These are phyloP conservation scores for Channallabes apus DNA, from an alignment of 2,797 vertebrate genomes.

Conservation along the genomic window DNA sequence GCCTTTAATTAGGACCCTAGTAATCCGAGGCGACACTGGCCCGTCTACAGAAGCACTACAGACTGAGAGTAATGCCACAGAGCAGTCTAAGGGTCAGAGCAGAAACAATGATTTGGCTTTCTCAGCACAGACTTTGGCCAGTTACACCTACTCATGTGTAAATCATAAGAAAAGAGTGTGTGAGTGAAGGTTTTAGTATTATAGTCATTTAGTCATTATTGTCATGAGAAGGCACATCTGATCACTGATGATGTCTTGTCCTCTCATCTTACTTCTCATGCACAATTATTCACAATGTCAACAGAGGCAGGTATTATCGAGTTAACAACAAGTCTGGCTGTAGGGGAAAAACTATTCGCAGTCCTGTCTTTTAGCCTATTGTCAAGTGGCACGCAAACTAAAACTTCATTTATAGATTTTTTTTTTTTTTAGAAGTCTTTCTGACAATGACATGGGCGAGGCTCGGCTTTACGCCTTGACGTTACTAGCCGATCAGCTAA, in stretches of 20 bases:
- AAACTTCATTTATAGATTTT: background rate
- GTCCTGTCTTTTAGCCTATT: background rate
- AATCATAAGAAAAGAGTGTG: background rate
- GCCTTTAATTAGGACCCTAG: conserved; percentile 17
- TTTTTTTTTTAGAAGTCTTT: background rate
- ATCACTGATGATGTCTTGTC: background rate
- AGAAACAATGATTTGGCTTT: conserved; percentile 51
- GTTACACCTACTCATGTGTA: conserved; percentile 22
- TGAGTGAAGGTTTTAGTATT: background rate
- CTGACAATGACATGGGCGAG: conserved; percentile 22
- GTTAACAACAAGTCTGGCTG: background rate
- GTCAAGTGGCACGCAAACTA: background rate
- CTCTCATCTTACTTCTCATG: background rate
- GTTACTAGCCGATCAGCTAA: conserved; percentile 17
- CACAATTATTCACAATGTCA: background rate
- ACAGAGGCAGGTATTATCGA: background rate
- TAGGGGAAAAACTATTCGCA: background rate
- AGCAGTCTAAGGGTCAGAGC: conserved; percentile 54
- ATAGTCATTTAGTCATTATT: no score
- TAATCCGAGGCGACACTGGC: background rate
- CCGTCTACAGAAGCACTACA: background rate
- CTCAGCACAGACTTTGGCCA: conserved; percentile 64
- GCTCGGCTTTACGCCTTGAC: background rate
- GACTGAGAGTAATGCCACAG: conserved; percentile 8
- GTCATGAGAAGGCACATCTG: background rate